Conservation (phyloP, 2,888 invertebrate species). For the Tipula lateralis region DNA sequence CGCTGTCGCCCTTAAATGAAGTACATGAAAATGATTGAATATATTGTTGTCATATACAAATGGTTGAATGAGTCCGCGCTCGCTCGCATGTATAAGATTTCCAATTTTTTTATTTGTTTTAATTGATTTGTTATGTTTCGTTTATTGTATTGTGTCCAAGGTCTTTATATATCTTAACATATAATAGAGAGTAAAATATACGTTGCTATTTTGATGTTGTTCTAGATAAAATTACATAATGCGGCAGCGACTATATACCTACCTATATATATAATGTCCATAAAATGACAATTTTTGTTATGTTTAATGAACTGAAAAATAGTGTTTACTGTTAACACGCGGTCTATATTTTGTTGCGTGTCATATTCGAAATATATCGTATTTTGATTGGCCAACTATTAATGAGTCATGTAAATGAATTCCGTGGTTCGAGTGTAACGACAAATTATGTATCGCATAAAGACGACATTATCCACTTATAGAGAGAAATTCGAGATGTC, state of each 20-base stretch:
- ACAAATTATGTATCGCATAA: neutral
- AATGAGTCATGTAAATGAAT: neutral
- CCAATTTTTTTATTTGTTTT: neutral
- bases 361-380: neutral
- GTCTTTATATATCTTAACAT: neutral
- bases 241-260: neutral
- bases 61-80: neutral
- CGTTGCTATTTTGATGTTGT: neutral
- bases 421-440: neutral
- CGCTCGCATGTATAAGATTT: neutral
- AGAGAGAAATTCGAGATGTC: neutral
- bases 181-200: neutral
- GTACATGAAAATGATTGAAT: neutral
- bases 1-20: neutral
- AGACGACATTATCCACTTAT: neutral
- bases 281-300: slow-evolving; percentile 13
- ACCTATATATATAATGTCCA: neutral
- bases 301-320: slow-evolving; percentile 24
- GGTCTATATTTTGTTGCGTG: neutral
- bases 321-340: slow-evolving; percentile 8
- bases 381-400: neutral
- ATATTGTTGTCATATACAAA: neutral
- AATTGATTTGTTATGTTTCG: slow-evolving; percentile 5
- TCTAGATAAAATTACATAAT: slow-evolving; percentile 19
- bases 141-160: neutral